Evolutionary conservation across 1,140 invertebrate species (phyloP).

Genomic region (Probaryconus sp.): DNA sequence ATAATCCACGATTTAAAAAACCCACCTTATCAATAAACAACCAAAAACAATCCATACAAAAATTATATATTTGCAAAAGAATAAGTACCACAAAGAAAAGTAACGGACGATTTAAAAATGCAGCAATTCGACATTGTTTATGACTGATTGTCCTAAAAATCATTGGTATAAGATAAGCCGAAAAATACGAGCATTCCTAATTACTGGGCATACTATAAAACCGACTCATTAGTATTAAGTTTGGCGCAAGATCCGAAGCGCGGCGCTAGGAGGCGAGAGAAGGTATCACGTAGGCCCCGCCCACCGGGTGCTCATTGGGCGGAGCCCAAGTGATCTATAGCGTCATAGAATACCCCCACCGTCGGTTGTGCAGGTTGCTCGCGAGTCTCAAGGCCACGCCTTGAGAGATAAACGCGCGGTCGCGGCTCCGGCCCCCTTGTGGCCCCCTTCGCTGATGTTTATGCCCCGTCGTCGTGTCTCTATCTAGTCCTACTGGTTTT

Average conservation of each 20-base stretch:
- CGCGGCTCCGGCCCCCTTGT: constrained; percentile 45
- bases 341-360: constrained; percentile 76
- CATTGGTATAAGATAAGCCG: no score
- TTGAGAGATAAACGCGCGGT: constrained; percentile 50
- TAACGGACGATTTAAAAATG: no score
- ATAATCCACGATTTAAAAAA: no score
- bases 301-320: constrained; percentile 54
- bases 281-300: constrained; percentile 53
- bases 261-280: constrained; percentile 66
- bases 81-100: no score
- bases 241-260: constrained; percentile 41
- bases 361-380: constrained; percentile 9
- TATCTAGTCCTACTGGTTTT: constrained; percentile 71
- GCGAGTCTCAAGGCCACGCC: constrained; percentile 57
- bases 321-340: constrained; percentile 77
- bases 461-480: constrained; percentile 74
- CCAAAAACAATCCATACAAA: no score
- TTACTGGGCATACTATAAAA: constrained; percentile 31
- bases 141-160: no score
- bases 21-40: no score
- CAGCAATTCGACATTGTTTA: no score
- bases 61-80: no score
- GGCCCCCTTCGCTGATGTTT: constrained; percentile 68
- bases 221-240: constrained; percentile 15
- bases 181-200: no score